Conservation (phyloP, 1,140 invertebrate genomes). For the Aphis craccivora region DNA sequence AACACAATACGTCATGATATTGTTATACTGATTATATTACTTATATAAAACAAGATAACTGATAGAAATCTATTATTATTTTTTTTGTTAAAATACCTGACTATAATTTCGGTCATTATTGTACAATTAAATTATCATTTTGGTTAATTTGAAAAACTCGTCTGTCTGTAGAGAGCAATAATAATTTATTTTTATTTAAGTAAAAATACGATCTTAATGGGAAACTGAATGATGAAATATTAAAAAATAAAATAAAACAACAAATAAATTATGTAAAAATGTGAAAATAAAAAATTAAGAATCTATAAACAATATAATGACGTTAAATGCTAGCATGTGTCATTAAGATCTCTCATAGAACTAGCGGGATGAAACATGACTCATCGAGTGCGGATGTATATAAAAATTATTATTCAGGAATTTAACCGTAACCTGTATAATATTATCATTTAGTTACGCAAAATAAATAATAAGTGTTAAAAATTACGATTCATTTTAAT, state of each 20-base stretch:
- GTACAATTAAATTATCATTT: not conserved
- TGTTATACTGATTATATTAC: not conserved
- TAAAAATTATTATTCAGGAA: slow-evolving; percentile 37
- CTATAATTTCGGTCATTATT: not conserved
- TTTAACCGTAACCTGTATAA: not conserved
- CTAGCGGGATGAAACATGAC: not conserved
- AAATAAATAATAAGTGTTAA: not conserved
- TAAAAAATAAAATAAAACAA: not conserved
- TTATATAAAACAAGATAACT: not conserved
- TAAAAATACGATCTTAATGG: not conserved
- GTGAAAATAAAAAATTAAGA: not conserved
- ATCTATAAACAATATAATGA: not conserved
- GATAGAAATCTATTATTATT: not conserved
- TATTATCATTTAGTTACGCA: not conserved
- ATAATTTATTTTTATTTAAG: not conserved
- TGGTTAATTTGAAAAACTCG: not conserved
- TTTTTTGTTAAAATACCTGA: not conserved
- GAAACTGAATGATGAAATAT: not conserved
- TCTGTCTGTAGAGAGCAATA: not conserved
- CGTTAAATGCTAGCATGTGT: not conserved
- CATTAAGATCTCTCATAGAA: not conserved
- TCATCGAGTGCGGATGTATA: not conserved
- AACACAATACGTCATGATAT: not conserved
- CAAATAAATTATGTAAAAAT: not conserved
- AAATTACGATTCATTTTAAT: not conserved